Percentiles rank a stretch among this genome's conserved stretches.
Evolutionary conservation across 2,113 vertebrate species (phyloP).

Genomic region (Dascyllus trimaculatus): DNA sequence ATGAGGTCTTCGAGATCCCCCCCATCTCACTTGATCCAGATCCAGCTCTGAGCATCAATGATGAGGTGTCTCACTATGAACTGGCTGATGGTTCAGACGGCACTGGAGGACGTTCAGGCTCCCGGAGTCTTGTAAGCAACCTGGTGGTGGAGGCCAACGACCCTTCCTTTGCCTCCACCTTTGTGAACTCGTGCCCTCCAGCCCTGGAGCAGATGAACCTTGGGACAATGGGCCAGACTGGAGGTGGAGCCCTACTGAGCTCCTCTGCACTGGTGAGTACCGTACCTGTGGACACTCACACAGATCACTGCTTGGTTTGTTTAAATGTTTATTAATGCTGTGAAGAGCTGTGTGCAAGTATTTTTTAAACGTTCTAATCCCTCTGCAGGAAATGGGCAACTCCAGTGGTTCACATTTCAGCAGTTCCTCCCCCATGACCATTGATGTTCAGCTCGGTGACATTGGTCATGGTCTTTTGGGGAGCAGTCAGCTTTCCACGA

Average conservation of each 20-base stretch:
- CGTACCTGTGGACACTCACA: background rate
- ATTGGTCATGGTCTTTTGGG: conserved; percentile 88
- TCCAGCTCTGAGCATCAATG: conserved; percentile 87
- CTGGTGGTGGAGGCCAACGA: conserved; percentile 87
- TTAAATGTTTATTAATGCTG: background rate
- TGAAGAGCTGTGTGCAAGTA: background rate
- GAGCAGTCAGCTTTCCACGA: conserved; percentile 89
- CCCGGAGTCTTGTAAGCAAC: conserved; percentile 84
- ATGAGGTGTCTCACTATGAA: conserved; percentile 90
- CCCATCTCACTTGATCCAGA: conserved; percentile 93
- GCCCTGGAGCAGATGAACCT: conserved; percentile 89
- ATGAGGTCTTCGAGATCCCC: conserved; percentile 95
- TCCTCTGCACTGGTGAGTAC: conserved; percentile 74
- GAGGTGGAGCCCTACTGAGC: conserved; percentile 86
- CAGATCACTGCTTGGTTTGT: background rate
- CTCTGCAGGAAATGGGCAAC: conserved; percentile 89
- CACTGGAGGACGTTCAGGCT: conserved; percentile 75
- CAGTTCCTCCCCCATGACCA: conserved; percentile 91
- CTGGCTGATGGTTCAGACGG: conserved; percentile 82
- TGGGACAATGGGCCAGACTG: conserved; percentile 85
- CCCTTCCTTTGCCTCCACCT: conserved; percentile 85
- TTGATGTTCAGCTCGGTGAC: conserved; percentile 90
- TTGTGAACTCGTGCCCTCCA: conserved; percentile 82
- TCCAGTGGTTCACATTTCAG: conserved; percentile 90
- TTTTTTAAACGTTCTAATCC: background rate